A percentile compares a stretch with the other conserved stretches of the same genome.
Evolutionary conservation across 2,888 invertebrate species (phyloP).

Genomic region (Elegia similella): DNA sequence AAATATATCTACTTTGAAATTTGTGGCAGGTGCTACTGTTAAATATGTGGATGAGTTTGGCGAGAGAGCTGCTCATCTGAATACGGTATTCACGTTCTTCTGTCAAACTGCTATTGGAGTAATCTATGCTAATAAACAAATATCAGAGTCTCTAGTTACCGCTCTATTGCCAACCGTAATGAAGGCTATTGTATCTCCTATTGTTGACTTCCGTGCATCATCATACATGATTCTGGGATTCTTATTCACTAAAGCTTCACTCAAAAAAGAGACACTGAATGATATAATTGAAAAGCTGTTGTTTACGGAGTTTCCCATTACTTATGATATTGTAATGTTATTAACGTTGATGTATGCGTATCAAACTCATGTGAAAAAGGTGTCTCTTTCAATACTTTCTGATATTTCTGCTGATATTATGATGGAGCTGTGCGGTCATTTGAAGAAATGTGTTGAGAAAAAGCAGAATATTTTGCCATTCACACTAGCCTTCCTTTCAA

Average conservation of each 20-base stretch:
- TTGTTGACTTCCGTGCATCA: constrained; percentile 87
- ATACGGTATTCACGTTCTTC: constrained; percentile 90
- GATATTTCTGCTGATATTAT: constrained; percentile 66
- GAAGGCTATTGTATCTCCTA: constrained; percentile 85
- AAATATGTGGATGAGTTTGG: constrained; percentile 82
- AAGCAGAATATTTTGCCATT: constrained; percentile 82
- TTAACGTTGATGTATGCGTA: constrained; percentile 87
- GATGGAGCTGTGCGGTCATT: constrained; percentile 55
- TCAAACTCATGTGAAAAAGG: constrained; percentile 74
- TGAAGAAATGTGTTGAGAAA: constrained; percentile 78
- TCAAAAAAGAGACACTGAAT: constrained; percentile 83
- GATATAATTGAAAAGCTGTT: constrained; percentile 78
- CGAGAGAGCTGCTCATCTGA: constrained; percentile 81
- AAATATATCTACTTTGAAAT: constrained; percentile 56
- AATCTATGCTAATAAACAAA: constrained; percentile 77
- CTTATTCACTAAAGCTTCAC: constrained; percentile 83
- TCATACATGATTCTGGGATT: constrained; percentile 88
- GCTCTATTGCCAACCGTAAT: constrained; percentile 87
- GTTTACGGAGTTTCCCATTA: constrained; percentile 59
- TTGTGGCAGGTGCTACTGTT: constrained; percentile 51
- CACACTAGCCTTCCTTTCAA: constrained; percentile 78
- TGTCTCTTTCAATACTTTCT: constrained; percentile 77
- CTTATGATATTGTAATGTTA: constrained; percentile 83
- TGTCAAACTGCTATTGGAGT: constrained; percentile 88
- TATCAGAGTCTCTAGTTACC: constrained; percentile 85